A percentile compares a stretch with the other conserved stretches of the same genome.
These are phyloP conservation scores for Salvelinus namaycush DNA, from an alignment of 2,113 vertebrate genomes.

Conservation along the genomic window DNA sequence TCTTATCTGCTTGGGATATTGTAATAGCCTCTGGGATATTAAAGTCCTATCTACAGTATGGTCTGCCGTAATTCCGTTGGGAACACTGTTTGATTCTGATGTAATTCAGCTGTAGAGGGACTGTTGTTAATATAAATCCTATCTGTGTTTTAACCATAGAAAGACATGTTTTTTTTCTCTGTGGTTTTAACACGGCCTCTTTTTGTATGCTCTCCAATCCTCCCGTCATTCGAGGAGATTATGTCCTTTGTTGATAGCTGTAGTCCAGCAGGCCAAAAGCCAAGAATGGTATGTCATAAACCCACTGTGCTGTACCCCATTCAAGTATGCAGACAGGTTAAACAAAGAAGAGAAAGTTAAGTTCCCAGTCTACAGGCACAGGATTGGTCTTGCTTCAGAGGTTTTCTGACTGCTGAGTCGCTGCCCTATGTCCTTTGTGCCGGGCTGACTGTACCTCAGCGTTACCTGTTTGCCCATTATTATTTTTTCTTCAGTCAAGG, in stretches of 20 bases:
- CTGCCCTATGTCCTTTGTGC: not conserved
- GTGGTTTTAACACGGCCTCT: conserved; percentile 1
- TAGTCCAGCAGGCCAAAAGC: not conserved
- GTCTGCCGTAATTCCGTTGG: too few species aligned
- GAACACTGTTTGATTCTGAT: not conserved
- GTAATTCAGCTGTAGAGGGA: not conserved
- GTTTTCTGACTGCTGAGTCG: not conserved
- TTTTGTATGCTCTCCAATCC: not conserved
- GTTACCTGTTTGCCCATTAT: not conserved
- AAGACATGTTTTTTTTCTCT: not conserved
- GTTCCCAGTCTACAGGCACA: too few species aligned
- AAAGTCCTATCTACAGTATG: too few species aligned
- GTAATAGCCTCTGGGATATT: too few species aligned
- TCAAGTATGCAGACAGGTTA: not conserved
- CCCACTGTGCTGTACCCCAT: not conserved
- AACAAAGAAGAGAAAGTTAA: not conserved
- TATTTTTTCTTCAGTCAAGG: not conserved
- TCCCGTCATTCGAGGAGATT: not conserved
- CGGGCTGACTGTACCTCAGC: not conserved
- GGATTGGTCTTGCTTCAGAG: conserved; percentile 12
- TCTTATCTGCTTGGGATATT: not conserved
- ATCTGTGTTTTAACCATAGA: not conserved
- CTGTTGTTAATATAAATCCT: not conserved
- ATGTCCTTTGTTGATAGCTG: not conserved
- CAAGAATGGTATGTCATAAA: not conserved